These are phyloP conservation scores for Peromyscus melanophrys DNA, from an alignment of 2,797 vertebrate genomes.

Conservation along the genomic window DNA sequence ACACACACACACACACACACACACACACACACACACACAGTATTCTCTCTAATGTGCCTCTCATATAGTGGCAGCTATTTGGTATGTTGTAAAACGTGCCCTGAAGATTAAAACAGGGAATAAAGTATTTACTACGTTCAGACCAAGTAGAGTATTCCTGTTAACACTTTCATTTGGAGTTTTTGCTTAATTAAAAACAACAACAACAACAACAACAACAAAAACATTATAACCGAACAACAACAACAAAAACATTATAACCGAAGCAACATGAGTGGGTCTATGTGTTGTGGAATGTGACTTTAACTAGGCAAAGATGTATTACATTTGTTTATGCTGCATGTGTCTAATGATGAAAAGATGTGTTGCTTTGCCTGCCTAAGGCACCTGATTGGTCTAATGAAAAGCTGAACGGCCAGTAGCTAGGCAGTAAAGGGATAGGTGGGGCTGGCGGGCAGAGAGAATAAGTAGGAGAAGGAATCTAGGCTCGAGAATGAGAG, in stretches of 20 bases:
- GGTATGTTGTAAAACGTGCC: slow-evolving; percentile 41
- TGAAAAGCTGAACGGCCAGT: neutral
- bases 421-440: neutral
- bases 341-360: neutral
- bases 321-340: neutral
- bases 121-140: neutral
- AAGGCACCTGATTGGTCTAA: neutral
- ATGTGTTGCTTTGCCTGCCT: neutral
- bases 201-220: neutral
- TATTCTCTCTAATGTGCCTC: slow-evolving; percentile 19
- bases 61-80: neutral
- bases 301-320: neutral
- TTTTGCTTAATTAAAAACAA: neutral
- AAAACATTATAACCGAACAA: neutral
- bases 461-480: neutral
- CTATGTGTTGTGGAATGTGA: neutral
- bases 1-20: neutral
- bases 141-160: slow-evolving; percentile 30
- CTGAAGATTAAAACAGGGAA: slow-evolving; percentile 49
- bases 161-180: neutral
- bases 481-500: neutral
- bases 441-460: neutral
- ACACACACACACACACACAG: neutral
- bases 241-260: neutral
- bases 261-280: neutral